Base-by-base conservation (phyloP, 2,797 vertebrate genomes). In the Naso thynnoides region DNA sequence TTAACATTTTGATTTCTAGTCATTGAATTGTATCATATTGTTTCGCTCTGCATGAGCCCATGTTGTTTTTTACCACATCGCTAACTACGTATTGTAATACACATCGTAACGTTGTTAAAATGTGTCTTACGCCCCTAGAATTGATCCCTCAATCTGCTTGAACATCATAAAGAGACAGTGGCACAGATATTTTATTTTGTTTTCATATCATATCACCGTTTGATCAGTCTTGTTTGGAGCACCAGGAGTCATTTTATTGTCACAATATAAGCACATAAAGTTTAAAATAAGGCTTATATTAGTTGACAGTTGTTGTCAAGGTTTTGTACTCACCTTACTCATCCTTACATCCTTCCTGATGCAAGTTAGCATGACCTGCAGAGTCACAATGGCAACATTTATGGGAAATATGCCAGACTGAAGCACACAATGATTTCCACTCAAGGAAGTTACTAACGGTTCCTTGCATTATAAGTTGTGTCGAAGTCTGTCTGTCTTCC, bases 401-500 rank as follows among this genome's bases (percentile, higher is more conserved):
- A 26, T 44, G 29, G 2, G 5, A 56, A 56, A 31, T 48, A 19
- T 4, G 1, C 13, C 29, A 61, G 6, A 16, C 27, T 11, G 4
- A 62, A 45, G 39, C 45, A 29, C 21, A 44, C 21, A 0, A 4
- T 8, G 36, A 31, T 59, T 13, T 29, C 8, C 24, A 14, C 16
- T 48, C 29, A 29, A 39, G 9, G 24, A 31, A 36, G 31, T 21
- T 45, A 44, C 38, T n/a, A 3, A 13, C 15, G 16, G 7, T 31
- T 59, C 1, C 3, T 33, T 64, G 10, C 23, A 15, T 47, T 3
- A 5, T 41, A 4, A n/a, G 11, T 27, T 41, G 21, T 52, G 48
- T 63, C 21, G 9, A 38, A 6, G 13, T 62, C 70, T 64, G 48
- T 50, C 33, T 33, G 33, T n/a, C 38, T 52, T 41, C 61, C 44